Base-by-base conservation (phyloP, 2,797 vertebrate genomes). In the Monodelphis domestica region DNA sequence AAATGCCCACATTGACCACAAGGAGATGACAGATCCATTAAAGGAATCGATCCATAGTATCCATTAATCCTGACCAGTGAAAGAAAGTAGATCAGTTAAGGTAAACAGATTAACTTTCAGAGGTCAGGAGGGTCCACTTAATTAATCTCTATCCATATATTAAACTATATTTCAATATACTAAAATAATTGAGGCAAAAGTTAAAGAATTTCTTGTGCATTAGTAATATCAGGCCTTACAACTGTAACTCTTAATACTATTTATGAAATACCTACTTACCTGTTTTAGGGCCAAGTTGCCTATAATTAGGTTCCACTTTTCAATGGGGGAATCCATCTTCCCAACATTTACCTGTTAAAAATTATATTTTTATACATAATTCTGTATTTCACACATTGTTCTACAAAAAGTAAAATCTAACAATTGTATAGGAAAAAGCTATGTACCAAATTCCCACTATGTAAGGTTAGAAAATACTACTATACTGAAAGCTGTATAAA, bases 241-340 rank as follows among this genome's bases (percentile, higher is more conserved):
- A 15, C 33, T 88, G 4, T 59, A 70, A 38, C 53, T 54, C 24
- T 38, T 90, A 93, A 53, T 29, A 54, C 53, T 94, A 0, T 70
- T 89, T 88, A 89, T 26, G 92, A 70, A 51, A 14, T 2, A 53
- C 52, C 87, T 30, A 95, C 92, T 98, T 98, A 99, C 99, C 99
- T 99, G 99, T 96, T 99, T 99, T 95, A 99, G 98, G 45, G 99
- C 99, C 98, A 99, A 98, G 98, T 99, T 99, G 87, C 99, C 99
- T 93, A 99, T 99, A 96, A 99, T 99, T 29, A 99, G 98, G 96
- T 99, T 99, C 99, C 99, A 99, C 97, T 99, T 99, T 98, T 99
- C 99, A 95, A 99, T 99, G 84, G 99, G 99, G 29, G 99, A 99
- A 98, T 99, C 99, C 99, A 99, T 99, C 98, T 99, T 99, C 53